Base-by-base conservation (phyloP, 2,888 invertebrate species). In the Acrobasis suavella region DNA sequence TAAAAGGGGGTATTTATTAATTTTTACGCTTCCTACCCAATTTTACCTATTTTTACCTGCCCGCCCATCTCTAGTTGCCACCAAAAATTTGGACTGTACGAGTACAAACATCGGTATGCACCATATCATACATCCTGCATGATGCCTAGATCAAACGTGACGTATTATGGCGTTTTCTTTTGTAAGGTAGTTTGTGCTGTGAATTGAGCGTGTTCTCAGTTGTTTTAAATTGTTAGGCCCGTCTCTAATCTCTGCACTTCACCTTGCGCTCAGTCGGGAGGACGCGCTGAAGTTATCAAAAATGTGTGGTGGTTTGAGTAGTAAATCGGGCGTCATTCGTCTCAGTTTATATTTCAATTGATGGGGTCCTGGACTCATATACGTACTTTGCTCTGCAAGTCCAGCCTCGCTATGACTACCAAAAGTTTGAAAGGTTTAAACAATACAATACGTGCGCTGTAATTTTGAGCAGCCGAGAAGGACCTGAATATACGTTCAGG, bases 231-330 rank as follows among this genome's bases (percentile, higher is more conserved):
- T 90, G 90, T 90, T 91, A 91, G 87, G 78, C 77, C 83, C 75
- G 77, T 80, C 82, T 83, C 88, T 91, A 91, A 91, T 90, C 91
- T 89, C 84, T 86, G 86, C 89, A 87, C 87, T 89, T 85, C 86
- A 83, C 82, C 83, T 76, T 71, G 67, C 68, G 70, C 72, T 67
- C 72, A 32, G 32, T 8, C 2, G 32, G 5, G 0, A 2, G 56
- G 52, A 58, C 64, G 46, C 58, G 38, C 64, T 67, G 63, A 49
- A 64, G 60, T 59, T 65, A 67, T 60, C 37, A 69, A 73, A 73
- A 72, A 74, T 12, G 12, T 46, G 5, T 0, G 1, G 14, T 46
- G 46, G 46, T 46, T 46, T 14, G 5, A 2, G 42, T 14, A 42
- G 42, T 42, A 42, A 42, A 42, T 42, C 14, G 32, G 8, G 32